Evolutionary conservation across 2,888 invertebrate genomes (phyloP), one percentile per base, ranked within the genome.

Genomic region (Cephus nigrinus): DNA sequence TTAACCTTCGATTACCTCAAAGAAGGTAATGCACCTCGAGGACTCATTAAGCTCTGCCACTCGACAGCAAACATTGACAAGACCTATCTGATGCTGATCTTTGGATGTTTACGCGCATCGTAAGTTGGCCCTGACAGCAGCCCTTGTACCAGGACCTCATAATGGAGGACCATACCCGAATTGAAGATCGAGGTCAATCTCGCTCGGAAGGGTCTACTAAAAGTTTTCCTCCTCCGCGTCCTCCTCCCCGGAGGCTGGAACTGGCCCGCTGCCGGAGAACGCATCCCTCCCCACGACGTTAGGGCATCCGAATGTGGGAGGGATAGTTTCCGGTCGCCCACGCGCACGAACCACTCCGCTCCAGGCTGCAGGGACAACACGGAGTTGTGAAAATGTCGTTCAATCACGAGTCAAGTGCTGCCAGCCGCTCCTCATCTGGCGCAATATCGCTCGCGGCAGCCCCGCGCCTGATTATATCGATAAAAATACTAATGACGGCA

Each of bases 281-380:
- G 71, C 71, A 71, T 71, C 71, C 30, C 15, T 71, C 15, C 79
- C 81, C 74, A 83, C 84, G 23, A 55, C 5, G 86, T 86, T 84
- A 86, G 87, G 86, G 84, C 84, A 86, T 84, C 84, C 83, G 83
- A 84, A 86, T 87, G 88, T 93, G 93, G 93, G 93, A 93, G 93
- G 93, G 93, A 93, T 92, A 92, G 92, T 92, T 92, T 92, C 92
- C 88, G 89, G 88, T 89, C 88, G 86, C 89, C 88, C 87, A 89
- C 89, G 86, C 86, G 85, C 82, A 78, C 86, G 84, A 82, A 84
- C 83, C 87, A 88, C 85, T 86, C 85, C 82, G 84, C 83, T 35
- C 30, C 74, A 33, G 31, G 74, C 33, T 33, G 74, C 74, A 74
- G 33, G 71, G 71, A 71, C 71, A 71, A 71, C 74, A 33, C 74